Evolutionary conservation across 2,113 vertebrate species (phyloP).

Genomic region (Rattus rattus): DNA sequence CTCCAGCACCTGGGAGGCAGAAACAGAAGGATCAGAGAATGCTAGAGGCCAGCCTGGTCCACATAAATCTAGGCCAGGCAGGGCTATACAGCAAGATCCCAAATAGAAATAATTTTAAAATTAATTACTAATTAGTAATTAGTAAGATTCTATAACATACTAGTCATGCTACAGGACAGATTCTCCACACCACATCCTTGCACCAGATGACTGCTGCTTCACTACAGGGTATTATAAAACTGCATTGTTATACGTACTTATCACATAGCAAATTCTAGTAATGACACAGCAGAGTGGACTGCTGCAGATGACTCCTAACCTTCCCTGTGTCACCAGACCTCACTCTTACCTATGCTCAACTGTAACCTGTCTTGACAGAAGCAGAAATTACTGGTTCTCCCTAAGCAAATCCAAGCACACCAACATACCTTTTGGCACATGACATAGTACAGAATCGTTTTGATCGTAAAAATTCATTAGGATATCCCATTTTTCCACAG

Average conservation of each 20-base stretch:
- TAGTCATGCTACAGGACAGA: background rate
- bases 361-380: background rate
- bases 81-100: background rate
- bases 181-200: slow-evolving; percentile 28
- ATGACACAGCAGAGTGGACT: background rate
- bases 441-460: slow-evolving; percentile 98
- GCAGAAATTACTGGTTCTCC: background rate
- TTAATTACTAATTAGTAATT: background rate
- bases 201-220: slow-evolving; percentile 13
- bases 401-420: slow-evolving; percentile 54
- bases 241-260: slow-evolving; percentile 5
- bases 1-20: background rate
- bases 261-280: slow-evolving; percentile 6
- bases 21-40: background rate
- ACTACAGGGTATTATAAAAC: background rate
- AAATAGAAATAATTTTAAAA: background rate
- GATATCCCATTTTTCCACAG: slow-evolving; percentile 96
- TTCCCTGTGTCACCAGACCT: background rate
- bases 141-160: background rate
- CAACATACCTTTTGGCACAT: slow-evolving; percentile 94
- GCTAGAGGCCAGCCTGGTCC: background rate
- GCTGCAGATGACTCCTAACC: slow-evolving; percentile 7
- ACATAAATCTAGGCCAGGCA: background rate
- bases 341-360: background rate
- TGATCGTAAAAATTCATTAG: slow-evolving; percentile 95